Evolutionary conservation across 2,797 vertebrate species (phyloP).

Genomic region (Mus spretus): DNA sequence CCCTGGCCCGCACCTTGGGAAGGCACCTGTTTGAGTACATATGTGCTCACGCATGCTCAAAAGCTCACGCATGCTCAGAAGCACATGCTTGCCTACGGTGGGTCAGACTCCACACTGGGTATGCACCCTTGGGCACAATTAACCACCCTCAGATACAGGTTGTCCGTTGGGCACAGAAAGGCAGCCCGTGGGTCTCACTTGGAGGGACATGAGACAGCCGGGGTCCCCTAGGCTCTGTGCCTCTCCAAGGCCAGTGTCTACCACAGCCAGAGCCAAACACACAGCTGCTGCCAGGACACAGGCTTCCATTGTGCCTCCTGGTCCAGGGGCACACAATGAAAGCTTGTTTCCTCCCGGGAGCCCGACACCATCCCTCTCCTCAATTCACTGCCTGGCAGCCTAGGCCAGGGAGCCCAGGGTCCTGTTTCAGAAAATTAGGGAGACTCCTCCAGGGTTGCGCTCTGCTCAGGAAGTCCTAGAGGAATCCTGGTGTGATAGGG

Average conservation of each 20-base stretch:
- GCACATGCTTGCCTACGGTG: background rate
- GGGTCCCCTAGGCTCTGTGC: constrained; percentile 52
- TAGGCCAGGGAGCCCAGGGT: constrained; percentile 25
- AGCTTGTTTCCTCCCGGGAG: constrained; percentile 78
- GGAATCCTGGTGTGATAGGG: background rate
- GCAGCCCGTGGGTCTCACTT: background rate
- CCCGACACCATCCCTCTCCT: constrained; percentile 31
- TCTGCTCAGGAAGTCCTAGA: background rate
- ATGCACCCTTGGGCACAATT: background rate
- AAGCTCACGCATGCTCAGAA: background rate
- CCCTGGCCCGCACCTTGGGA: background rate
- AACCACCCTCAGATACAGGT: background rate
- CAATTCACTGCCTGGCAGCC: background rate
- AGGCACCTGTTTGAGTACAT: background rate
- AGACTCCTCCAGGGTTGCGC: background rate
- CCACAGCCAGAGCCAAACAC: constrained; percentile 83
- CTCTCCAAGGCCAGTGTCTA: constrained; percentile 65
- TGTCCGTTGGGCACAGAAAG: background rate
- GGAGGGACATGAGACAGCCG: background rate
- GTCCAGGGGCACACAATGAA: constrained; percentile 76
- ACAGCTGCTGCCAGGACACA: constrained; percentile 82
- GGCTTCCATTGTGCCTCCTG: constrained; percentile 83
- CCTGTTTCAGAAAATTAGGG: constrained; percentile 45
- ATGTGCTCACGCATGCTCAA: rapidly evolving
- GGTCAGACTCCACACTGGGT: background rate